phyloP scores from a whole-genome alignment of 2,797 vertebrate species.

The Pampus argenteus region DNA sequence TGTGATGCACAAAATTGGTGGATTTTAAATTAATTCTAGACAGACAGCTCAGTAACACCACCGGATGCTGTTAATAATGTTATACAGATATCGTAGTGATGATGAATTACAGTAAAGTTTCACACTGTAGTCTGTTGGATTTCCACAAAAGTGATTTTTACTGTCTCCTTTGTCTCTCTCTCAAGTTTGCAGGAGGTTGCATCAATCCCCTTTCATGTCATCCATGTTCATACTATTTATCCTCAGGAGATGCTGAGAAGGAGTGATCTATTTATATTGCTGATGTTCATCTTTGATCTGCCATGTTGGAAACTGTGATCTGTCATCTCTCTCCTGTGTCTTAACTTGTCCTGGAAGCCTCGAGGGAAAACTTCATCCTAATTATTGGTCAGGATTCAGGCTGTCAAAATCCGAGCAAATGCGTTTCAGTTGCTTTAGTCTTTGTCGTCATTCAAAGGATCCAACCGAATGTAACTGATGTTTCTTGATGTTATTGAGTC shows the following conservation, averaged over 20 bases:
- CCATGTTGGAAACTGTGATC: conserved; percentile 49
- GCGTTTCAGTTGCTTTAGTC: conserved; percentile 4
- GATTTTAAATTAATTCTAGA: too few species aligned
- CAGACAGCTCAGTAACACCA: background rate
- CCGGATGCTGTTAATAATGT: background rate
- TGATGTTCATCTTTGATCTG: conserved; percentile 58
- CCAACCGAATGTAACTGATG: background rate
- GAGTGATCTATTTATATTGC: conserved; percentile 46
- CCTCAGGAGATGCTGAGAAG: conserved; percentile 31
- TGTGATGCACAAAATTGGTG: too few species aligned
- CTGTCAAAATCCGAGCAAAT: conserved; percentile 6
- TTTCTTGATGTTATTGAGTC: background rate
- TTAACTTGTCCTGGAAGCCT: conserved; percentile 19
- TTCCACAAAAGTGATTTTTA: background rate
- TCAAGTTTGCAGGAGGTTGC: conserved; percentile 52
- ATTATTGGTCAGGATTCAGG: conserved; percentile 7
- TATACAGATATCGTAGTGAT: background rate
- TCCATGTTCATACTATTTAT: conserved; percentile 26
- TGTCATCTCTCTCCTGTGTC: conserved; percentile 34
- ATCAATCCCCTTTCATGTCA: conserved; percentile 52
- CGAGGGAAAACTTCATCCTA: conserved; percentile 16
- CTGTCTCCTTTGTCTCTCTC: background rate
- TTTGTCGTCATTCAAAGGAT: conserved; percentile 8
- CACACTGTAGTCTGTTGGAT: background rate
- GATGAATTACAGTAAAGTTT: conserved; percentile 7